Conservation (phyloP, 2,888 invertebrate genomes). For the Elgonia sp. region DNA sequence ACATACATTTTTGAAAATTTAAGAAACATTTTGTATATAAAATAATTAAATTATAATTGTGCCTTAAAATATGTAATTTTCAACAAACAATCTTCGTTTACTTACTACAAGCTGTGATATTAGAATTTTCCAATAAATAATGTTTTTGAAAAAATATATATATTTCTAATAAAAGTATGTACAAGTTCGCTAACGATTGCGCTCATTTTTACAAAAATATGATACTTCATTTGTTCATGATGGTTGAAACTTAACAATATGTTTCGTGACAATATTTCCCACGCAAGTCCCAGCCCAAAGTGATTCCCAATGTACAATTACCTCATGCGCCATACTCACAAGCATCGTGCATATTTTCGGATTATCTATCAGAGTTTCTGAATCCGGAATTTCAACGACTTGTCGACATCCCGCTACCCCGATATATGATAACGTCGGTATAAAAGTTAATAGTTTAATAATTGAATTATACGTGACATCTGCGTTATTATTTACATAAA, state of each 20-base stretch:
- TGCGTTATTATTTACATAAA: constrained; percentile 82
- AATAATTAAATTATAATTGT: no score
- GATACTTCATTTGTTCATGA: constrained; percentile 49
- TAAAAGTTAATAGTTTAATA: constrained; percentile 79
- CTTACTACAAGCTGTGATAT: no score
- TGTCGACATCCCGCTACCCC: constrained; percentile 82
- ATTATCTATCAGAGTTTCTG: constrained; percentile 77
- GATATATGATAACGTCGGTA: constrained; percentile 82
- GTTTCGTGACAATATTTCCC: constrained; percentile 79
- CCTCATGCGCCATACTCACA: constrained; percentile 80
- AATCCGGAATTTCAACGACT: constrained; percentile 80
- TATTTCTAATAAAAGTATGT: not conserved
- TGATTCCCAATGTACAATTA: constrained; percentile 81
- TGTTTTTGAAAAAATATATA: not conserved
- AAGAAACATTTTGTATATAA: no score
- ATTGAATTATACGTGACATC: constrained; percentile 80
- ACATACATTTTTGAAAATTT: no score
- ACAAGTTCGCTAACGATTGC: no score
- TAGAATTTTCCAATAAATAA: no score
- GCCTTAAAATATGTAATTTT: no score
- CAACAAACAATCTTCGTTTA: no score
- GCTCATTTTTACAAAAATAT: not conserved
- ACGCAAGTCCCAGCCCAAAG: constrained; percentile 82
- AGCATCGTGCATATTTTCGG: constrained; percentile 83
- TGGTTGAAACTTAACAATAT: constrained; percentile 83